A percentile compares a stretch with the other conserved stretches of the same genome.
Conservation (phyloP, 2,888 invertebrate genomes). For the Xylota sylvarum region DNA sequence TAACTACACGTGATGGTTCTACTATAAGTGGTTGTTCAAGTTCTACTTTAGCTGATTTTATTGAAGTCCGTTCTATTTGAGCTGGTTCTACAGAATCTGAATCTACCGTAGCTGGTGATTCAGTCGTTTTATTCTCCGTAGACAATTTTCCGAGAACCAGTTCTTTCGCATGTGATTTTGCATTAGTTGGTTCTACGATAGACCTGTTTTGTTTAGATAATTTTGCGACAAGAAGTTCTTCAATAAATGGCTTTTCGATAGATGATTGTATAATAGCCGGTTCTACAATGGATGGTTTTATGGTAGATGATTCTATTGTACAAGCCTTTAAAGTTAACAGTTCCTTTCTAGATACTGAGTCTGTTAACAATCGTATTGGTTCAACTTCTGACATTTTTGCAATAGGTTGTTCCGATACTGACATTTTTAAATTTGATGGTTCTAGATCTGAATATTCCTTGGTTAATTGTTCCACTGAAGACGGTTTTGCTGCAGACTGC, state of each 20-base stretch:
- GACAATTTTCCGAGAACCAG: too few relatives aligned
- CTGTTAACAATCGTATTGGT: background rate
- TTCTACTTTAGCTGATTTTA: background rate
- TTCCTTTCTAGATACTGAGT: background rate
- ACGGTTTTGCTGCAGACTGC: background rate
- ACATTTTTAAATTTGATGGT: background rate
- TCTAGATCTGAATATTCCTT: background rate
- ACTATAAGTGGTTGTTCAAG: too few relatives aligned
- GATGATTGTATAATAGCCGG: background rate
- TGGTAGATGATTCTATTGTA: background rate
- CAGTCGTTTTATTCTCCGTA: too few relatives aligned
- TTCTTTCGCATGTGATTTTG: background rate
- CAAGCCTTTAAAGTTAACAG: background rate
- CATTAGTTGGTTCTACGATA: background rate
- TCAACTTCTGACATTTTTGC: background rate
- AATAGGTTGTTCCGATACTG: background rate
- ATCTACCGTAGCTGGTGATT: background rate
- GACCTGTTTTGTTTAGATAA: background rate
- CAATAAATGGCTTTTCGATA: background rate
- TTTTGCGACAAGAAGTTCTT: background rate
- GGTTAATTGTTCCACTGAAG: background rate
- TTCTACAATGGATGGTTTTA: background rate
- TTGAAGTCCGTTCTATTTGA: background rate
- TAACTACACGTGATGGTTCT: background rate
- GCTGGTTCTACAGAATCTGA: background rate